Evolutionary conservation across 2,797 vertebrate species (phyloP).

Genomic region (Periophthalmus magnuspinnatus): DNA sequence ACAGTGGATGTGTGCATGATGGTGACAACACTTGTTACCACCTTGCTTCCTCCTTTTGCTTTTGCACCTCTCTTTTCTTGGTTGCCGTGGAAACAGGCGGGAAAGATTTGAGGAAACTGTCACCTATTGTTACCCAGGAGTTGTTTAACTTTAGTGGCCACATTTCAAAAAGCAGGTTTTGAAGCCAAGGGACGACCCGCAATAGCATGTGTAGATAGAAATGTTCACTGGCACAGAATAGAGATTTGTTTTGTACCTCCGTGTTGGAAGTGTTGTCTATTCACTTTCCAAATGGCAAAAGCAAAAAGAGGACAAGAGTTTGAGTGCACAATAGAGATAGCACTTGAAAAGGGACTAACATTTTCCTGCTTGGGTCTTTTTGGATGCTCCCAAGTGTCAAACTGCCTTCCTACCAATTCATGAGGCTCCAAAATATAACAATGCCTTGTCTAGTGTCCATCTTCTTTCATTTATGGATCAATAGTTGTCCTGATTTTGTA

Average conservation of each 20-base stretch:
- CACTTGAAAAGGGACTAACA: conserved; percentile 73
- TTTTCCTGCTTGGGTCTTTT: conserved; percentile 69
- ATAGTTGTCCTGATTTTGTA: conserved; percentile 80
- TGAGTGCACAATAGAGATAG: conserved; percentile 58
- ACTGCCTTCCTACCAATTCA: conserved; percentile 71
- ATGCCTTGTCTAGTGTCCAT: conserved; percentile 67
- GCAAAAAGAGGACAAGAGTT: conserved; percentile 32
- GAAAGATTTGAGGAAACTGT: conserved; percentile 66
- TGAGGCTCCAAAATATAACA: conserved; percentile 67
- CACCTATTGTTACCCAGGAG: conserved; percentile 70
- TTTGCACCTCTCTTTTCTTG: conserved; percentile 45
- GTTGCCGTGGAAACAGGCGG: conserved; percentile 65
- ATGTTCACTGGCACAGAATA: conserved; percentile 15
- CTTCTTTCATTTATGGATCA: conserved; percentile 78
- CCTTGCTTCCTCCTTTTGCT: conserved; percentile 13
- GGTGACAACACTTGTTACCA: conserved; percentile 45
- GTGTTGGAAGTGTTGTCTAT: conserved; percentile 51
- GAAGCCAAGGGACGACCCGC: conserved; percentile 38
- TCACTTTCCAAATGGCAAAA: conserved; percentile 50
- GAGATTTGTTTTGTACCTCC: conserved; percentile 52
- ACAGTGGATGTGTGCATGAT: conserved; percentile 62
- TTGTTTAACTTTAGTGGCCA: conserved; percentile 70
- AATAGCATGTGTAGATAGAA: conserved; percentile 20
- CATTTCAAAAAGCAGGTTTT: conserved; percentile 18
- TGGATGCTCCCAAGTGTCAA: conserved; percentile 74